Conservation (phyloP, 2,797 vertebrate species). For the Pseudochaenichthys georgianus region DNA sequence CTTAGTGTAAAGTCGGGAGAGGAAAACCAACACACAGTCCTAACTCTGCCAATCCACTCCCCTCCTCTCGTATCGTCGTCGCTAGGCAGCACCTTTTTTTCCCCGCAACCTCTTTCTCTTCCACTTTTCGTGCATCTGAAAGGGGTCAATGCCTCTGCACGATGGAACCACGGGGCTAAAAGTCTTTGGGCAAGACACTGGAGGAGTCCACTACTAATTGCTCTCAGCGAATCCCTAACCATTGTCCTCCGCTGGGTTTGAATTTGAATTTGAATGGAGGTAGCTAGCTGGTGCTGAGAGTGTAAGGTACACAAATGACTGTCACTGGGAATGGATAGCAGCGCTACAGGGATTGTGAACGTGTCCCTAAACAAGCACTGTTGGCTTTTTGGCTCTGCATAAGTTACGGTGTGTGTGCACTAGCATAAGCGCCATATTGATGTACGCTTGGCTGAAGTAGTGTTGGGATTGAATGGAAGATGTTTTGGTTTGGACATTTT, state of each 20-base stretch:
- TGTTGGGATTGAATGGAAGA: conserved; percentile 56
- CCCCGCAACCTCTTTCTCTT: conserved; percentile 62
- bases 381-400: conserved; percentile 81
- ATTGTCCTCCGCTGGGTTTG: conserved; percentile 74
- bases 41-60: conserved; percentile 70
- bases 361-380: conserved; percentile 75
- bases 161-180: conserved; percentile 80
- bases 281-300: conserved; percentile 81
- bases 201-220: conserved; percentile 84
- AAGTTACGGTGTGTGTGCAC: conserved; percentile 73
- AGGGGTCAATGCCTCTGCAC: conserved; percentile 81
- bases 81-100: conserved; percentile 75
- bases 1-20: conserved; percentile 75
- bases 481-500: conserved; percentile 60
- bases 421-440: conserved; percentile 72
- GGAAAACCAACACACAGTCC: conserved; percentile 77
- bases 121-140: conserved; percentile 75
- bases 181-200: conserved; percentile 79
- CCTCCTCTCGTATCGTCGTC: conserved; percentile 68
- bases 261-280: conserved; percentile 86
- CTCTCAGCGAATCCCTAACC: conserved; percentile 74
- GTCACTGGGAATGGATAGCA: conserved; percentile 81
- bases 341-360: conserved; percentile 71
- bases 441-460: conserved; percentile 67
- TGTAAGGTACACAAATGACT: conserved; percentile 86